These are phyloP conservation scores for Pharmacophagus antenor DNA, from an alignment of 2,888 invertebrate genomes.

Conservation along the genomic window DNA sequence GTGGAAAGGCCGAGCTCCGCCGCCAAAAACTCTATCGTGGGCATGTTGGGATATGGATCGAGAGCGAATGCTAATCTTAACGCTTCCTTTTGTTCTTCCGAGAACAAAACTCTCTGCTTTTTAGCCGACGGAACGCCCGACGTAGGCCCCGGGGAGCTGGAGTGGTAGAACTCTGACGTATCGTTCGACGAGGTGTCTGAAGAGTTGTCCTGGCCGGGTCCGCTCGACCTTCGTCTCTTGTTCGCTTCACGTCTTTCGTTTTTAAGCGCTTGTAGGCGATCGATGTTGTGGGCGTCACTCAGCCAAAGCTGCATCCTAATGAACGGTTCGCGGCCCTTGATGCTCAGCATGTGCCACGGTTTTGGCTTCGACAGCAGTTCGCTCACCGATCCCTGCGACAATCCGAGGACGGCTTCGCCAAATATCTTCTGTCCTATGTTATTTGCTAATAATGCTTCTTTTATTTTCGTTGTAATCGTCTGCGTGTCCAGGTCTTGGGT, in stretches of 20 bases:
- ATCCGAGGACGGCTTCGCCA: constrained; percentile 97
- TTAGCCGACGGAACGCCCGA: constrained; percentile 92
- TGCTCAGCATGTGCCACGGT: constrained; percentile 99
- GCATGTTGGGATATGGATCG: constrained; percentile 98
- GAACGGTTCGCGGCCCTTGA: constrained; percentile 98
- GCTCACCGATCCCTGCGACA: constrained; percentile 98
- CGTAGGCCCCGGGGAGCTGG: constrained; percentile 89
- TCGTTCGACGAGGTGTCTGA: constrained; percentile 94
- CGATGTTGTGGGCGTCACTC: constrained; percentile 96
- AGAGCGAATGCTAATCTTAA: constrained; percentile 95
- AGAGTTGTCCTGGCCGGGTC: constrained; percentile 91
- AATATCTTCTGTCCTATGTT: constrained; percentile 99
- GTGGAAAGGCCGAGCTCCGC: constrained; percentile 94
- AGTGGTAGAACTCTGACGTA: constrained; percentile 93
- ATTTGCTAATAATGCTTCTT: constrained; percentile 96
- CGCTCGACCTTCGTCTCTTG: constrained; percentile 91
- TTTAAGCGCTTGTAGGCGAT: constrained; percentile 93
- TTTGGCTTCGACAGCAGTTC: constrained; percentile 98
- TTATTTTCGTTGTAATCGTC: constrained; percentile 97
- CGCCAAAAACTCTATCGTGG: constrained; percentile 97
- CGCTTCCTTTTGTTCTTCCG: constrained; percentile 99
- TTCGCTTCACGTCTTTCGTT: constrained; percentile 95
- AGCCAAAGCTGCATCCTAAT: constrained; percentile 98
- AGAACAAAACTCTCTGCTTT: constrained; percentile 97
- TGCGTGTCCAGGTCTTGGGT: constrained; percentile 98